These are phyloP conservation scores for Noctilio leporinus DNA, from an alignment of 2,113 vertebrate species.

Conservation along the genomic window DNA sequence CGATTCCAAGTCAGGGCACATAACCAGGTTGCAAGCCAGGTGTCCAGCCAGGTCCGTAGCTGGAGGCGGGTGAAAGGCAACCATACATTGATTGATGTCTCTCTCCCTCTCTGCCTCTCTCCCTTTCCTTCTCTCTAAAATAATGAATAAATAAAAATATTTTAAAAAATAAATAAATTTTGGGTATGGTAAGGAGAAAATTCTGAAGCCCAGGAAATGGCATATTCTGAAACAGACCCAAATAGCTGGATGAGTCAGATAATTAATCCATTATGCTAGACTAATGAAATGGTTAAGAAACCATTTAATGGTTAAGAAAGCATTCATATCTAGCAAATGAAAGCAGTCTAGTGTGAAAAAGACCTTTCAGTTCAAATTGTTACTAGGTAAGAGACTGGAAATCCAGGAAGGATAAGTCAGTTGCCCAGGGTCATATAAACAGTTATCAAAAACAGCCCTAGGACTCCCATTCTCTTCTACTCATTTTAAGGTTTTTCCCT, in stretches of 20 bases:
- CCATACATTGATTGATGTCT: too few relatives aligned
- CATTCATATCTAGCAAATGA: neutral
- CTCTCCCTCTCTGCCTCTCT: too few relatives aligned
- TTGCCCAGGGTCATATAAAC: neutral
- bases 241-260: neutral
- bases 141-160: too few relatives aligned
- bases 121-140: too few relatives aligned
- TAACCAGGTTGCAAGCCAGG: too few relatives aligned
- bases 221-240: neutral
- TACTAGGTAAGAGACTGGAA: neutral
- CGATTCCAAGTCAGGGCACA: too few relatives aligned
- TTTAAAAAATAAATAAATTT: too few relatives aligned
- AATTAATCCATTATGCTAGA: too few relatives aligned
- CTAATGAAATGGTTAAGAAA: too few relatives aligned
- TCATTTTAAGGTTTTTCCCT: neutral
- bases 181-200: neutral
- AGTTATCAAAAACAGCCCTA: neutral
- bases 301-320: neutral
- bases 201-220: neutral
- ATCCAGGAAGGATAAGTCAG: neutral
- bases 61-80: too few relatives aligned
- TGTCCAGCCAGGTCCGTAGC: too few relatives aligned
- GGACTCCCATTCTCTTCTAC: neutral
- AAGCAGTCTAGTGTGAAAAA: neutral
- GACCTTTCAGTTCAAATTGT: neutral